Conservation (phyloP, 2,797 vertebrate genomes). For the Tapera naevia region DNA sequence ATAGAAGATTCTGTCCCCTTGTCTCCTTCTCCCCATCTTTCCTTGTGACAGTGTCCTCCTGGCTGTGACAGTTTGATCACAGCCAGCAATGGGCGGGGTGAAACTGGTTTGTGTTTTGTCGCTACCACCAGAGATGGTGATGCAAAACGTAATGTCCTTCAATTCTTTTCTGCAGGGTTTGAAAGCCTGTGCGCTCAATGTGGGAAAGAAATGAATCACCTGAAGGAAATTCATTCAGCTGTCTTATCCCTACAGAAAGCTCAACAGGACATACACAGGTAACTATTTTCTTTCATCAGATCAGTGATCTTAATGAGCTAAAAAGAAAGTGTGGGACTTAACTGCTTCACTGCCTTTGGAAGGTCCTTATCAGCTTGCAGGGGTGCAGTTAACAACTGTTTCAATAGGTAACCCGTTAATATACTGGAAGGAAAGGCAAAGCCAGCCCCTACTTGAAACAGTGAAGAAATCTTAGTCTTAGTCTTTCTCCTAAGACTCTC, state of each 20-base stretch:
- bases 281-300: neutral
- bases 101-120: neutral
- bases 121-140: neutral
- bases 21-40: neutral
- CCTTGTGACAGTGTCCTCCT: neutral
- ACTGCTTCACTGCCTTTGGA: neutral
- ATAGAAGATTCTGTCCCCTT: neutral
- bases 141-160: neutral
- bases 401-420: neutral
- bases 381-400: neutral
- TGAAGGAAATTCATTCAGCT: conserved; percentile 87
- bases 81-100: neutral
- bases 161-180: conserved; percentile 59
- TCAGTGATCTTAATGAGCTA: neutral
- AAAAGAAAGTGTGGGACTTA: neutral
- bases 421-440: neutral
- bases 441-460: neutral
- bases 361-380: neutral
- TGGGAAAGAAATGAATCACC: conserved; percentile 84
- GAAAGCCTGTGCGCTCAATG: conserved; percentile 82
- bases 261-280: conserved; percentile 95
- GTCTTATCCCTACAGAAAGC: conserved; percentile 87
- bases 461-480: neutral
- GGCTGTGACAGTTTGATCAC: neutral
- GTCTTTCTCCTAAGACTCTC: neutral